A percentile compares a stretch with the other conserved stretches of the same genome.
Evolutionary conservation across 2,888 invertebrate genomes (phyloP).

Genomic region (Zygothrica quintamaculata): DNA sequence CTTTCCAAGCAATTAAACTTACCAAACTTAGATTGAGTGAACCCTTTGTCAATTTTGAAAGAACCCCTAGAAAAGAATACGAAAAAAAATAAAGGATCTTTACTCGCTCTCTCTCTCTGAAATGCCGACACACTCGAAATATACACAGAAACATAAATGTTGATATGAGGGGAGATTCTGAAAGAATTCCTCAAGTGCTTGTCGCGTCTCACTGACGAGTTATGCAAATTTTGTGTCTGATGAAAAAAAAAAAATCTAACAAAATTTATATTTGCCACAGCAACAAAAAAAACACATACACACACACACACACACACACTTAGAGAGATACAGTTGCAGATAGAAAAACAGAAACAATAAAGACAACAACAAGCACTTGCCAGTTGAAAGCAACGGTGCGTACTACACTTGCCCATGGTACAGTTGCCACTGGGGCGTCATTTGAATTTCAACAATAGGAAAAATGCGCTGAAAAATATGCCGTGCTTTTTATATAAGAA

Average conservation of each 20-base stretch:
- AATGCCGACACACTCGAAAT: constrained; percentile 74
- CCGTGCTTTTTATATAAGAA: constrained; percentile 56
- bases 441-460: constrained; percentile 59
- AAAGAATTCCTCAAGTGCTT: constrained; percentile 67
- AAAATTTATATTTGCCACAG: constrained; percentile 20
- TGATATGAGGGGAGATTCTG: constrained; percentile 54
- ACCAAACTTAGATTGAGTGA: constrained; percentile 39
- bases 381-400: constrained; percentile 38
- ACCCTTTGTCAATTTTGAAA: constrained; percentile 45
- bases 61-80: constrained; percentile 30
- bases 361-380: constrained; percentile 40
- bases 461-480: constrained; percentile 62
- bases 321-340: too few relatives aligned
- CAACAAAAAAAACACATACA: constrained; percentile 24
- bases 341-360: constrained; percentile 23
- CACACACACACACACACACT: too few relatives aligned
- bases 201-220: constrained; percentile 54
- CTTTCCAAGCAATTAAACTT: constrained; percentile 73
- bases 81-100: constrained; percentile 9
- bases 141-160: constrained; percentile 18
- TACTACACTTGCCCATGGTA: constrained; percentile 65
- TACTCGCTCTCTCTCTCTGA: constrained; percentile 24
- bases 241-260: constrained; percentile 31
- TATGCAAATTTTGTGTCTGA: constrained; percentile 65
- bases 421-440: constrained; percentile 69